A percentile compares a stretch with the other conserved stretches of the same genome.
These are phyloP conservation scores for Tonatia bakeri DNA, from an alignment of 2,113 vertebrate species.

Conservation along the genomic window DNA sequence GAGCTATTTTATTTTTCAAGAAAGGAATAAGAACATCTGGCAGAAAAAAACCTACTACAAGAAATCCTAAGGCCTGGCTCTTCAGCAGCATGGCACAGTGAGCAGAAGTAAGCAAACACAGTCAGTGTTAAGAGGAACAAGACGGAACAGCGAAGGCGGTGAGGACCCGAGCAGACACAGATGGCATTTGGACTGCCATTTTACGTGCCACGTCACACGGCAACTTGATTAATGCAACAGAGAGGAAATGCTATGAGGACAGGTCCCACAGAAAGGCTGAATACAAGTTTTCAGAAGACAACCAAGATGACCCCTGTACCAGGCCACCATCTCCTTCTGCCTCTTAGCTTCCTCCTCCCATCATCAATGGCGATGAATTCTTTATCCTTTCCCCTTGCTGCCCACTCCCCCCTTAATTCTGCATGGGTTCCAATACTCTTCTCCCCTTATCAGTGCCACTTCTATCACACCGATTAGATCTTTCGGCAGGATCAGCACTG, in stretches of 20 bases:
- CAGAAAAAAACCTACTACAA: constrained; percentile 61
- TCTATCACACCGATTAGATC: constrained; percentile 52
- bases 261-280: not conserved
- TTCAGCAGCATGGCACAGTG: constrained; percentile 50
- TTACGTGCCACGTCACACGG: not conserved
- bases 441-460: constrained; percentile 26
- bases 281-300: constrained; percentile 28
- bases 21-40: constrained; percentile 75
- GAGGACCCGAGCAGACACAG: not conserved
- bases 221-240: not conserved
- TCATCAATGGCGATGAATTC: not conserved
- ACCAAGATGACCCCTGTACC: not conserved
- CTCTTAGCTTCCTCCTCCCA: not conserved
- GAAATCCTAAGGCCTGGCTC: constrained; percentile 64
- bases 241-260: not conserved
- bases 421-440: constrained; percentile 2
- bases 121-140: not conserved
- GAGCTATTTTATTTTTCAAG: constrained; percentile 78
- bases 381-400: constrained; percentile 17
- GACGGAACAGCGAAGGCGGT: not conserved
- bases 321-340: not conserved
- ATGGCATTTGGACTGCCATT: not conserved
- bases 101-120: constrained; percentile 48
- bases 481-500: constrained; percentile 53
- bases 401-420: constrained; percentile 16